These are phyloP conservation scores for Drosophila limbata DNA, from an alignment of 2,888 invertebrate species.

Conservation along the genomic window DNA sequence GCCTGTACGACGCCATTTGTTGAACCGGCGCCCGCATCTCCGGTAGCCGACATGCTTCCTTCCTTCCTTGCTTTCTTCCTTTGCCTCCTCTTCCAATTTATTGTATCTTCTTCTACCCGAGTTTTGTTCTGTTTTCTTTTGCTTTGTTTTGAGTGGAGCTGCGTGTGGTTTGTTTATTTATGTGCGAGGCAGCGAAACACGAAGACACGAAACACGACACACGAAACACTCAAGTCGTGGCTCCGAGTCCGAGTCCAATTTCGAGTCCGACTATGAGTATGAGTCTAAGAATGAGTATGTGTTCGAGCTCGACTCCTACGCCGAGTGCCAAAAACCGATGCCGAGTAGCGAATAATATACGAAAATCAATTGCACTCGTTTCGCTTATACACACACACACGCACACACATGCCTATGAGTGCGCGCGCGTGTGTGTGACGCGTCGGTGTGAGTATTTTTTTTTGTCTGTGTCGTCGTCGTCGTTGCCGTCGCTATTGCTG, in stretches of 20 bases:
- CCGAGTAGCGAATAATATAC: slow-evolving; percentile 42
- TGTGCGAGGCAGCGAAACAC: slow-evolving; percentile 35
- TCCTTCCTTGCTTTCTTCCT: not conserved
- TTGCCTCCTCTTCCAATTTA: not conserved
- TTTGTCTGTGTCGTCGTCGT: slow-evolving; percentile 34
- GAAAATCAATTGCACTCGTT: slow-evolving; percentile 71
- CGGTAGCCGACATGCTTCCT: slow-evolving; percentile 53
- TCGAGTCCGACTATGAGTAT: slow-evolving; percentile 28
- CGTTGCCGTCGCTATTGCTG: slow-evolving; percentile 20
- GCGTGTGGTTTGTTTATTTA: slow-evolving; percentile 51
- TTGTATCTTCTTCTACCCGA: not conserved
- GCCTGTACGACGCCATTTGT: slow-evolving; percentile 41
- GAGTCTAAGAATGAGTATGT: slow-evolving; percentile 26
- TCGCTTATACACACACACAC: slow-evolving; percentile 54
- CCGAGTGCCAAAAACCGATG: slow-evolving; percentile 28
- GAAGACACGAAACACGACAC: slow-evolving; percentile 32
- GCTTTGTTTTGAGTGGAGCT: slow-evolving; percentile 23
- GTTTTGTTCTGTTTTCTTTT: slow-evolving; percentile 13
- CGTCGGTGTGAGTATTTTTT: slow-evolving; percentile 53
- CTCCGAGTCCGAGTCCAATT: slow-evolving; percentile 26
- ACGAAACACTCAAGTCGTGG: slow-evolving; percentile 43
- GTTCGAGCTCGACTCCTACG: slow-evolving; percentile 20
- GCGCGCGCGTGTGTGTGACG: slow-evolving; percentile 25
- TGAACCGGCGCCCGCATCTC: slow-evolving; percentile 48
- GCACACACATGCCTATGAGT: slow-evolving; percentile 14